These are phyloP conservation scores for Lagodon rhomboides DNA, from an alignment of 2,797 vertebrate species.

Conservation along the genomic window DNA sequence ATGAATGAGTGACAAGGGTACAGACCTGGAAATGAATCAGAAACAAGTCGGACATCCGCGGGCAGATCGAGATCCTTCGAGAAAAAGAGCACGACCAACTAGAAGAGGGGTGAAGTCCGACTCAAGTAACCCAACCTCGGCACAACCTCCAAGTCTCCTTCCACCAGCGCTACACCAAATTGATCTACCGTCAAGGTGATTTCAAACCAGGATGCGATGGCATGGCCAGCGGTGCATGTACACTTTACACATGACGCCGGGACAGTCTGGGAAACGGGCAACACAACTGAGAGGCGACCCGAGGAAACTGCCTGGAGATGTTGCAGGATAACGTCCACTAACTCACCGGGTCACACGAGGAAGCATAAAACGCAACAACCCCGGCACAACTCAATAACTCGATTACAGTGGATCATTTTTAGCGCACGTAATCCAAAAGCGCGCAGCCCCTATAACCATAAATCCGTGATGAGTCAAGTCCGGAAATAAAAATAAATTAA, in stretches of 20 bases:
- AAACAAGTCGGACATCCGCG: conserved; percentile 53
- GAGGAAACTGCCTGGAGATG: background rate
- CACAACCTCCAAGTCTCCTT: conserved; percentile 85
- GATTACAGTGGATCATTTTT: conserved; percentile 4
- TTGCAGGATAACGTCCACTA: conserved; percentile 21
- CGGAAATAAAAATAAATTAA: conserved; percentile 4
- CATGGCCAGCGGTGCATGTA: conserved; percentile 41
- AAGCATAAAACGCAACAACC: conserved; percentile 4
- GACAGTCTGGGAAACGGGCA: conserved; percentile 9
- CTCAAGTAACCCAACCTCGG: conserved; percentile 74
- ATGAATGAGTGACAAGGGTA: conserved; percentile 27
- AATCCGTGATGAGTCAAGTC: conserved; percentile 52
- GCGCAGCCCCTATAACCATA: conserved; percentile 1
- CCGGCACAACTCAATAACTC: conserved; percentile 19
- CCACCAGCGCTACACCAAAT: conserved; percentile 68
- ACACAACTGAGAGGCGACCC: background rate
- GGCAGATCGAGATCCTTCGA: conserved; percentile 33
- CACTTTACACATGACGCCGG: conserved; percentile 26
- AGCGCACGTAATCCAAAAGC: conserved; percentile 28
- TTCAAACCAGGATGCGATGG: conserved; percentile 57
- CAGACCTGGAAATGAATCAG: conserved; percentile 61
- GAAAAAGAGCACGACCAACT: conserved; percentile 16
- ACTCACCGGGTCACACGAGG: conserved; percentile 20
- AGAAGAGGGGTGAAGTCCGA: conserved; percentile 46
- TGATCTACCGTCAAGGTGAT: conserved; percentile 82